Evolutionary conservation across 2,888 invertebrate species (phyloP).

Genomic region (Acanthoscelides obtectus): DNA sequence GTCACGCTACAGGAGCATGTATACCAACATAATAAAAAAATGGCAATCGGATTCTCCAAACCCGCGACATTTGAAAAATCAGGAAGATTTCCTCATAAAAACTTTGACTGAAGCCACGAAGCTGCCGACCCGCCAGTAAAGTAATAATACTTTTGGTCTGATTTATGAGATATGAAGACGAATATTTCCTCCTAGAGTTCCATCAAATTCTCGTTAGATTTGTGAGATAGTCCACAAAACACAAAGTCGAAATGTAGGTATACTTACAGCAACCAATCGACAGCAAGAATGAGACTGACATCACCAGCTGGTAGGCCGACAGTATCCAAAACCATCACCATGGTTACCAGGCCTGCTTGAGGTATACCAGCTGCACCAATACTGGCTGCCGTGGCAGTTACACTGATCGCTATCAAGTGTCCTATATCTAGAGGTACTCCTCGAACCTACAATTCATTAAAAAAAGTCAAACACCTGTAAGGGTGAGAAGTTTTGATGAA

Average conservation of each 20-base stretch:
- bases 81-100: too few species aligned
- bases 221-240: not conserved
- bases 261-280: constrained; percentile 67
- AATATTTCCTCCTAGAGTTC: too few species aligned
- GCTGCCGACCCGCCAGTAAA: too few species aligned
- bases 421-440: constrained; percentile 59
- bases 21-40: too few species aligned
- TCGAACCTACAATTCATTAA: constrained; percentile 41
- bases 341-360: constrained; percentile 72
- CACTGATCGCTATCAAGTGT: constrained; percentile 67
- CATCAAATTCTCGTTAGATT: not conserved
- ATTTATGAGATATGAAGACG: too few species aligned
- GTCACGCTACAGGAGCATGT: too few species aligned
- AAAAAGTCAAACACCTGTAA: too few species aligned
- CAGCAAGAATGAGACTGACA: constrained; percentile 61
- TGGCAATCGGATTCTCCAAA: too few species aligned
- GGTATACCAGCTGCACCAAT: constrained; percentile 80
- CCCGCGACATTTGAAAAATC: too few species aligned
- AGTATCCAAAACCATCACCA: constrained; percentile 70
- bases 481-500: too few species aligned
- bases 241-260: not conserved
- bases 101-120: too few species aligned
- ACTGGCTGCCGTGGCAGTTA: constrained; percentile 75
- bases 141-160: too few species aligned
- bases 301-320: constrained; percentile 66